Percentiles rank a stretch among this genome's conserved stretches.
These are phyloP conservation scores for Buathra laborator DNA, from an alignment of 2,888 invertebrate genomes.

Conservation along the genomic window DNA sequence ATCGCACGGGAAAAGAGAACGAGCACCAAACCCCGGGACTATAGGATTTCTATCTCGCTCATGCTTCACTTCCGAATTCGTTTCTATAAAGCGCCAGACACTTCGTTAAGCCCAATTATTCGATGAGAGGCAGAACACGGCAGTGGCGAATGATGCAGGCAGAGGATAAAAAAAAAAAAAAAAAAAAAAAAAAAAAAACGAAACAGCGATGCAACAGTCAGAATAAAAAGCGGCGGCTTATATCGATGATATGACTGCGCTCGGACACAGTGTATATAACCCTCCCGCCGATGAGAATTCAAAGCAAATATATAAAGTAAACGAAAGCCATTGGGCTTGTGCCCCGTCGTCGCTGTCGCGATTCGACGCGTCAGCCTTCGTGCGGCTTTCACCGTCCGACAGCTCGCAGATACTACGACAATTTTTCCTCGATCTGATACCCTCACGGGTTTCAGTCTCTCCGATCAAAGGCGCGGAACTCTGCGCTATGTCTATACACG, in stretches of 20 bases:
- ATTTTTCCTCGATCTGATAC: conserved; percentile 34
- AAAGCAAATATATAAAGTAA: conserved; percentile 56
- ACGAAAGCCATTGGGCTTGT: conserved; percentile 16
- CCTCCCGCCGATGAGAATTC: conserved; percentile 40
- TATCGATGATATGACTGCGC: conserved; percentile 62
- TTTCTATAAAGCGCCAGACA: conserved; percentile 81
- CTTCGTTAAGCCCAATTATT: conserved; percentile 84
- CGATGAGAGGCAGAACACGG: conserved; percentile 67
- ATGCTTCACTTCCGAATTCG: conserved; percentile 80
- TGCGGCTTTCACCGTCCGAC: conserved; percentile 46
- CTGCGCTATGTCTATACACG: conserved; percentile 17
- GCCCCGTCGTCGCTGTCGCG: conserved; percentile 38
- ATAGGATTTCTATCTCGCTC: conserved; percentile 41
- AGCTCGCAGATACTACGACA: conserved; percentile 41
- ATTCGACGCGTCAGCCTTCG: conserved; percentile 46
- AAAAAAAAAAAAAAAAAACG: not conserved
- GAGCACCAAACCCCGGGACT: not conserved
- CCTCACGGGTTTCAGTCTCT: not conserved
- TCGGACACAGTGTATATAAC: conserved; percentile 43
- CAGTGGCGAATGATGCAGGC: conserved; percentile 42
- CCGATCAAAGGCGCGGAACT: conserved; percentile 28
- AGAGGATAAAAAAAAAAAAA: conserved; percentile 19
- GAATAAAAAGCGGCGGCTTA: conserved; percentile 47
- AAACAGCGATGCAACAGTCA: conserved; percentile 8
- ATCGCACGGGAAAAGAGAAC: conserved; percentile 75